Base-by-base conservation (phyloP, 2,797 vertebrate genomes). In the Labeo calbasu region DNA sequence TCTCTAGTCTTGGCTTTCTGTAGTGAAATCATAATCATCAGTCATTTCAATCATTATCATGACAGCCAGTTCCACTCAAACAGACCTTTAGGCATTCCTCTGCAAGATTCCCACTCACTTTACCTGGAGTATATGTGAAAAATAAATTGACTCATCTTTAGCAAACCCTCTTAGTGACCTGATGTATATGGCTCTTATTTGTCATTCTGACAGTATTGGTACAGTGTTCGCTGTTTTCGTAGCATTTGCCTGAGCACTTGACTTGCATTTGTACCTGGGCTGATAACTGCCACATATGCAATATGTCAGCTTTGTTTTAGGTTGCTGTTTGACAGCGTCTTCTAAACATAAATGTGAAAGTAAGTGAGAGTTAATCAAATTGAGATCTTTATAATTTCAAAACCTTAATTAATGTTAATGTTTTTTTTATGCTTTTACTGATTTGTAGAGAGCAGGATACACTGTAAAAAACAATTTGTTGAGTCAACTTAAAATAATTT, bases 81-180 rank as follows among this genome's bases (percentile, higher is more conserved):
- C 10, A 55, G 51, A 68, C 61, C 63, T 77, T 83, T n/a, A 83
- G 82, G 73, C 61, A 77, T 77, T 77, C 32, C 32, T 83, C 59
- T 55, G 71, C n/a, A 77, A 77, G 73, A 48, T 77, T 77, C 40
- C 25, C 36, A 23, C 51, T 57, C n/a, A 10, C 63, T 77, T 83
- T 77, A 40, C 61, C 59, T 76, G 73, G 65, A 69, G 72, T 28
- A n/a, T 76, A 77, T 77, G 63, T 77, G 63, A 59, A 57, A 77
- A 77, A 83, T 83, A 83, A 77, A 83, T 77, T 11, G 23, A 83
- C 73, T 77, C 36, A 77, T 77, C 36, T 83, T 68, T 83, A 46
- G 10, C 48, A 59, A 83, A 83, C 63, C 63, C 50, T 69, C 65
- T 48, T 57, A 77, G 73, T 77, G 73, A 77, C 81, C 72, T 53